Base-by-base conservation (phyloP, 2,113 vertebrate species). In the Muntiacus reevesi region DNA sequence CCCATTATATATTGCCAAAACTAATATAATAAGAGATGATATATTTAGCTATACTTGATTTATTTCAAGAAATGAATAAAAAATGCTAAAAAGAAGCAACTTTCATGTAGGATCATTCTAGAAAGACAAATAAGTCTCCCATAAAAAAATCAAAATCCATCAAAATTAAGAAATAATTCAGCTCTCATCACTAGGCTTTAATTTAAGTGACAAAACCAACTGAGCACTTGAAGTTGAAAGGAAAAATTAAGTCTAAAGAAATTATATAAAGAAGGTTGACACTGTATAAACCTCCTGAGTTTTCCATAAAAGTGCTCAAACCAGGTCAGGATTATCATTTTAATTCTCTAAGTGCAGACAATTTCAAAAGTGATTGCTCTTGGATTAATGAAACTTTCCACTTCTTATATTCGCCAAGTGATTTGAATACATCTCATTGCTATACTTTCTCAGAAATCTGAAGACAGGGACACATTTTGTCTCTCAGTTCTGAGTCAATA, bases 111-210 rank as follows among this genome's bases (percentile, higher is more conserved):
- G 86, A 40, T 94, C 23, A 87, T 95, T 89, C 45, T 84, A 71
- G 14, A 87, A 71, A 87, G 16, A 60, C 7, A 17, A 96, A n/a
- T 50, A 76, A 27, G 4, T 93, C 74, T 36, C 7, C 30, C 21
- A 74, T 78, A 88, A 50, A 78, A 87, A 95, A 74, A 81, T 21
- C 5, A 21, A 57, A 60, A n/a, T 89, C 52, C 57, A 85, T 67
- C 54, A 93, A 92, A 95, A 47, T 47, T 91, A 91, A 95, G n/a
- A 91, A 91, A 91, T 54, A 95, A 89, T 85, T 78, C 55, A 74
- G 85, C 52, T 90, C 52, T 90, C 36, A 27, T 60, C n/a, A 43
- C 54, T 52, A 64, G 50, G 10, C 14, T 96, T 83, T n/a, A 95
- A 92, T 94, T 97, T 88, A 64, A 97, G 84, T 55, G 12, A 89